A percentile compares a stretch with the other conserved stretches of the same genome.
Evolutionary conservation across 2,888 invertebrate species (phyloP).

Genomic region (Heliconius hortense): DNA sequence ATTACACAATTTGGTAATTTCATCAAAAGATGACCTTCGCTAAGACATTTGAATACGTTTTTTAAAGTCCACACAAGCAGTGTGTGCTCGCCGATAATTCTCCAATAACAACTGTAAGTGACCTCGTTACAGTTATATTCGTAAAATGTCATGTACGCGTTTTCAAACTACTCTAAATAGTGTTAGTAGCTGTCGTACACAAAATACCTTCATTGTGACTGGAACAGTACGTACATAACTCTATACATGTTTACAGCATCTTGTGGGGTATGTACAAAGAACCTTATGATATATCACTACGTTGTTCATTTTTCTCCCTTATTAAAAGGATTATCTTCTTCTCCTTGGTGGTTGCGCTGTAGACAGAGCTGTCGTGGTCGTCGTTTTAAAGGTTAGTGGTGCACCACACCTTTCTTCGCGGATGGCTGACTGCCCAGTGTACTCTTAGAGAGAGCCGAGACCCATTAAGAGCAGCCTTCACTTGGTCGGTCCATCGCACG

Average conservation of each 20-base stretch:
- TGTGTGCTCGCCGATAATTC: slow-evolving; percentile 57
- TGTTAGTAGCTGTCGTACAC: slow-evolving; percentile 47
- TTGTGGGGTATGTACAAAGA: not conserved
- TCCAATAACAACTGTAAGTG: slow-evolving; percentile 68
- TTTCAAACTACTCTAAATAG: slow-evolving; percentile 58
- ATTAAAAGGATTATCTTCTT: not conserved
- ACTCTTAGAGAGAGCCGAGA: too few relatives aligned
- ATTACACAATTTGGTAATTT: slow-evolving; percentile 33
- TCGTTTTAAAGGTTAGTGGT: too few relatives aligned
- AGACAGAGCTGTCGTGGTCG: not conserved
- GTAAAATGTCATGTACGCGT: slow-evolving; percentile 74
- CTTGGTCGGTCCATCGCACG: too few relatives aligned
- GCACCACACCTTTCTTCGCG: too few relatives aligned
- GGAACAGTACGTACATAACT: slow-evolving; percentile 41
- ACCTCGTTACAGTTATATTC: slow-evolving; percentile 75
- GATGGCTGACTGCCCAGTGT: too few relatives aligned
- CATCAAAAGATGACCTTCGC: slow-evolving; percentile 56
- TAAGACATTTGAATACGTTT: slow-evolving; percentile 58
- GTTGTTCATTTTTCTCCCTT: not conserved
- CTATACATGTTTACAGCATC: not conserved
- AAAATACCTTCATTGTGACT: slow-evolving; percentile 45
- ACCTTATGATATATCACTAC: not conserved
- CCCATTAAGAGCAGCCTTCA: too few relatives aligned
- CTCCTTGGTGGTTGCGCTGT: not conserved
- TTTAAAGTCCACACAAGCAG: slow-evolving; percentile 28